Base-by-base conservation (phyloP, 2,113 vertebrate genomes). In the Puntigrus tetrazona region DNA sequence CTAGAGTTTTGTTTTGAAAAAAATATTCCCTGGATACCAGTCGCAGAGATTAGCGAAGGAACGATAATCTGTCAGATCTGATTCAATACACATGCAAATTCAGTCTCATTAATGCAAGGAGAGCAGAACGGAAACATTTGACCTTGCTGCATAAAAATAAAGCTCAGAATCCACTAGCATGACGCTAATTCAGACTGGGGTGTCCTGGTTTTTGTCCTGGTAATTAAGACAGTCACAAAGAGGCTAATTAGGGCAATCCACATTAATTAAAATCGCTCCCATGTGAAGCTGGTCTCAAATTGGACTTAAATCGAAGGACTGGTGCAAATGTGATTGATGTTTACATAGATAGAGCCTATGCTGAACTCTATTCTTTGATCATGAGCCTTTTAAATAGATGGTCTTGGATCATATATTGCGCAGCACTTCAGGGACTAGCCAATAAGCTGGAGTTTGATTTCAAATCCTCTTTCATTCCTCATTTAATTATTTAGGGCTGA, bases 221-320 rank as follows among this genome's bases (percentile, higher is more conserved):
- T 93, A 92, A 94, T 94, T 89, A 94, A 91, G 90, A 90, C 85
- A 89, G 91, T 88, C 90, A 86, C 59, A 87, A 70, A 89, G 75
- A 92, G 92, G 92, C 93, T 95, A 94, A 95, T 94, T 94, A 92
- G 92, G 92, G 87, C 92, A 92, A 84, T 90, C 91, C 88, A 92
- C 92, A 94, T 93, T 91, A 94, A 94, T 95, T 94, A 94, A 92
- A 91, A 90, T 86, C 81, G 85, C 88, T 93, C 92, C 92, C 92
- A 91, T 87, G 89, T 93, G 92, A 90, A 92, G 88, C 88, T 78
- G 85, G 75, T 87, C 89, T 91, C 73, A 89, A 89, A 94, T 90
- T 94, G 92, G 91, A 91, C 87, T 92, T 93, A 88, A 87, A 86
- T 88, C 67, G 81, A 91, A 87, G 73, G 73, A 77, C 67, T 78